phyloP scores from a whole-genome alignment of 2,113 vertebrate species.

The Formicarius rufipectus region DNA sequence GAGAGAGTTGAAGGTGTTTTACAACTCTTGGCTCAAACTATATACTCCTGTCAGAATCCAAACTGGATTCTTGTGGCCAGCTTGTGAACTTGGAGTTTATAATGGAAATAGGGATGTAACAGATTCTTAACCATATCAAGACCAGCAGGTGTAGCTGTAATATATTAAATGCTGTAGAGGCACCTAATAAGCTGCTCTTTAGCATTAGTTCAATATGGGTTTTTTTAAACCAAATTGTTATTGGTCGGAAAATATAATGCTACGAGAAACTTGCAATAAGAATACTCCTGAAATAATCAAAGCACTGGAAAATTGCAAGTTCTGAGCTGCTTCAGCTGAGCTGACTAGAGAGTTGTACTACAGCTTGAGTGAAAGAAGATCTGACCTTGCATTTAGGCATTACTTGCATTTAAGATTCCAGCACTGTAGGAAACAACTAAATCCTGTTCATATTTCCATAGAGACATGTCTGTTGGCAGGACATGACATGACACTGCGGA shows the following conservation, averaged over 20 bases:
- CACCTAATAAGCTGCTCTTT: not conserved
- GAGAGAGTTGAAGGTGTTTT: not conserved
- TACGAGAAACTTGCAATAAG: not conserved
- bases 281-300: not conserved
- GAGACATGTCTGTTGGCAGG: not conserved
- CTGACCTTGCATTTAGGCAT: not conserved
- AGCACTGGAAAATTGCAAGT: not conserved
- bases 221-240: not conserved
- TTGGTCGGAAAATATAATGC: not conserved
- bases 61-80: not conserved
- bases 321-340: not conserved
- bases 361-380: not conserved
- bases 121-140: constrained; percentile 37
- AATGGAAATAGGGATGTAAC: not conserved
- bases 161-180: constrained; percentile 46
- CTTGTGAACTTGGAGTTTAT: not conserved
- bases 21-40: not conserved
- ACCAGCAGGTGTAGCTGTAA: constrained; percentile 64
- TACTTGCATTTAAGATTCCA: not conserved
- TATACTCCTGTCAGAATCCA: not conserved
- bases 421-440: not conserved
- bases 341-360: not conserved
- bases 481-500: not conserved
- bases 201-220: not conserved
- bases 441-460: not conserved